phyloP scores from a whole-genome alignment of 2,888 invertebrate species.

The Lasioglossum villosulum region DNA sequence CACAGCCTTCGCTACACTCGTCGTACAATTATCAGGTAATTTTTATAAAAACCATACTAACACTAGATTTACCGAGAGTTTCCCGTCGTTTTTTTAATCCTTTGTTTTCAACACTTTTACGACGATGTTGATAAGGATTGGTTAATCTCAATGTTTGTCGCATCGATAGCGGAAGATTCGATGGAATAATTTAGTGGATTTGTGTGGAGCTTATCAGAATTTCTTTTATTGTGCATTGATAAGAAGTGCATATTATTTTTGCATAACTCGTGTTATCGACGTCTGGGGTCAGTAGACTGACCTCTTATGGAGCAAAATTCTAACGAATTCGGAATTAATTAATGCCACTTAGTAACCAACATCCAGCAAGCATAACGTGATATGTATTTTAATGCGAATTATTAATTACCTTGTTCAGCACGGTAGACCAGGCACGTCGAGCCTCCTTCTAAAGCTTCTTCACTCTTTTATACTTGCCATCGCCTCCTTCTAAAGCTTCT shows the following conservation, averaged over 20 bases:
- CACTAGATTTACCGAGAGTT: background rate
- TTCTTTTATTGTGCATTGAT: background rate
- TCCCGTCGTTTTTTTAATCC: background rate
- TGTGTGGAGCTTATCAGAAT: background rate
- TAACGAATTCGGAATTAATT: slow-evolving; percentile 51
- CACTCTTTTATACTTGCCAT: background rate
- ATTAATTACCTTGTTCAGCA: slow-evolving; percentile 44
- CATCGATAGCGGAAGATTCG: background rate
- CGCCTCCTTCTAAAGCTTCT: background rate
- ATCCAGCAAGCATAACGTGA: background rate
- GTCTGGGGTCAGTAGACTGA: slow-evolving; percentile 26
- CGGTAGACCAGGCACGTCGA: slow-evolving; percentile 1
- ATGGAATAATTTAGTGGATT: background rate
- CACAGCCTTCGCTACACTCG: background rate
- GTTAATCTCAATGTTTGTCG: background rate
- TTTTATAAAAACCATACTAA: background rate
- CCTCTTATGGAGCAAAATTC: slow-evolving; percentile 16
- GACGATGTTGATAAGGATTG: background rate
- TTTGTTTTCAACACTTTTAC: background rate
- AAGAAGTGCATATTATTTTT: background rate
- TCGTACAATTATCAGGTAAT: slow-evolving; percentile 30
- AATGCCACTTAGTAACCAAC: slow-evolving; percentile 18
- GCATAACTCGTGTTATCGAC: slow-evolving; percentile 28
- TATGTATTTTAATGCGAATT: slow-evolving; percentile 32
- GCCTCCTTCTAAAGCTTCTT: background rate